Conservation (phyloP, 92 coral and sea anemone genomes). For the Parazoanthus darwini region DNA sequence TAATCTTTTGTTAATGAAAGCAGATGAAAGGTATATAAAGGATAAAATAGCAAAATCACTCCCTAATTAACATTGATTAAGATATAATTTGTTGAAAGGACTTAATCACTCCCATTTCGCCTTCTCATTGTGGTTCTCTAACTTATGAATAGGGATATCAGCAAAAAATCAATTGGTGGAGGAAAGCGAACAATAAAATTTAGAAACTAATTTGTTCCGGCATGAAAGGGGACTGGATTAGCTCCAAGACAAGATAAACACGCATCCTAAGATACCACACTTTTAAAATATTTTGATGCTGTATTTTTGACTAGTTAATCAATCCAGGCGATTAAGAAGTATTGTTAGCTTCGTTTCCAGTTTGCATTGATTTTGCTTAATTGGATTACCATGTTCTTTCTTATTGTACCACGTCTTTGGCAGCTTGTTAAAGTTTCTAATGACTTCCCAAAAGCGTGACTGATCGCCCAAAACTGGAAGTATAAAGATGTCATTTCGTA, state of each 20-base stretch:
- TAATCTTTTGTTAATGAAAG: constrained; percentile 94
- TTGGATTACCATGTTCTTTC: constrained; percentile 26
- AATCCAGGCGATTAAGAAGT: constrained; percentile 30
- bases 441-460: not conserved
- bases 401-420: not conserved
- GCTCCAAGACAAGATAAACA: constrained; percentile 52
- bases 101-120: constrained; percentile 82
- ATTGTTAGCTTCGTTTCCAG: constrained; percentile 25
- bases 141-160: constrained; percentile 72
- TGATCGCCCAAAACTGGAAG: constrained; percentile 12
- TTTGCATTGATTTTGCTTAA: constrained; percentile 19
- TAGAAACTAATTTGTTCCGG: constrained; percentile 64
- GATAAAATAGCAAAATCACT: constrained; percentile 78
- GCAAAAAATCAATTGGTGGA: constrained; percentile 45
- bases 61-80: constrained; percentile 91
- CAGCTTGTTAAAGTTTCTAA: constrained; percentile 13
- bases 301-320: constrained; percentile 18
- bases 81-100: constrained; percentile 91
- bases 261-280: constrained; percentile 39
- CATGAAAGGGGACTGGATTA: constrained; percentile 38
- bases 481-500: not conserved
- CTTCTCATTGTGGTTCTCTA: constrained; percentile 64
- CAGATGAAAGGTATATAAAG: constrained; percentile 86
- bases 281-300: constrained; percentile 9
- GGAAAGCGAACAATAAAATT: constrained; percentile 51